Evolutionary conservation across 2,888 invertebrate species (phyloP).

Genomic region (Galeopsomyia nigrocyanea): DNA sequence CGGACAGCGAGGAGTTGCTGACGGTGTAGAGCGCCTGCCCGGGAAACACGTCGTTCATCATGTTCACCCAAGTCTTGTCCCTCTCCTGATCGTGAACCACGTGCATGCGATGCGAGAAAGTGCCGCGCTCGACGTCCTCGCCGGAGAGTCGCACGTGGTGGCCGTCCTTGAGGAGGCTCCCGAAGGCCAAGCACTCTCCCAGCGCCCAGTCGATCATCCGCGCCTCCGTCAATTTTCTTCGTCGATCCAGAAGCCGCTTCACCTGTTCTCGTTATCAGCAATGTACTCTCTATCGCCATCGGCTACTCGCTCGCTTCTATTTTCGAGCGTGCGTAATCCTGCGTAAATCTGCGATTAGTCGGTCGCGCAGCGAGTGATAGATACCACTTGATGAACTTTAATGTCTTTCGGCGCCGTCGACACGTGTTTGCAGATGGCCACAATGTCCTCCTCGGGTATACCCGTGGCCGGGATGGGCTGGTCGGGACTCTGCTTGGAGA

Average conservation of each 20-base stretch:
- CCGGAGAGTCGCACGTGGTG: constrained; percentile 83
- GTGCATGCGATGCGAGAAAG: constrained; percentile 84
- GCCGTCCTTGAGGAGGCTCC: constrained; percentile 81
- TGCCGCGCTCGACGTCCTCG: constrained; percentile 87
- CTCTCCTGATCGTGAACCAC: constrained; percentile 84
- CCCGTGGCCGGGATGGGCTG: constrained; percentile 77
- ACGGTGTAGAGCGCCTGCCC: constrained; percentile 84
- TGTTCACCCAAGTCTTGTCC: constrained; percentile 74
- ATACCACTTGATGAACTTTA: constrained; percentile 72
- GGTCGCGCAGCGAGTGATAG: not conserved
- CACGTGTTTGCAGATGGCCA: constrained; percentile 77
- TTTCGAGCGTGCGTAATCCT: not conserved
- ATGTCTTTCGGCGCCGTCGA: constrained; percentile 78
- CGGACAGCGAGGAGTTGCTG: constrained; percentile 85
- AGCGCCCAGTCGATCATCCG: constrained; percentile 84
- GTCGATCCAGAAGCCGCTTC: constrained; percentile 67
- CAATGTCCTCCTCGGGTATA: constrained; percentile 75
- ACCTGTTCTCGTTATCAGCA: constrained; percentile 7
- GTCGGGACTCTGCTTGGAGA: constrained; percentile 72
- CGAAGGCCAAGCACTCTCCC: constrained; percentile 84
- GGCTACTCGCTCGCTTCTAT: not conserved
- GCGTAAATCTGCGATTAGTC: not conserved
- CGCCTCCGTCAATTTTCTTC: constrained; percentile 72
- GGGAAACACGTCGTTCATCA: constrained; percentile 77
- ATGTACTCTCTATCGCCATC: not conserved